Base-by-base conservation (phyloP, 2,113 vertebrate genomes). In the Lipotes vexillifer region DNA sequence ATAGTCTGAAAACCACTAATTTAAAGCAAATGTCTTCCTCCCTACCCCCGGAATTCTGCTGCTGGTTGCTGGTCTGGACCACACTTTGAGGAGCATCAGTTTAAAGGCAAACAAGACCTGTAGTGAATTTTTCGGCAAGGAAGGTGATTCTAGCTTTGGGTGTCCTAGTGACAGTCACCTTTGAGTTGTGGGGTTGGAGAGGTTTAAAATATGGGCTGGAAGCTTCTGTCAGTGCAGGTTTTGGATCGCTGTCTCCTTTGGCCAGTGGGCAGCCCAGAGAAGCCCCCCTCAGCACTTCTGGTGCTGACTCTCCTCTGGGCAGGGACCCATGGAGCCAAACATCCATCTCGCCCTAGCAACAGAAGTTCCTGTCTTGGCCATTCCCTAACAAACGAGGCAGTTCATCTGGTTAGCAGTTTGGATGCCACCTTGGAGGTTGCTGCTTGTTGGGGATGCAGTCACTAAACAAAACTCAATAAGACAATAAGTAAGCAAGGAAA, bases 301-400 rank as follows among this genome's bases (percentile, higher is more conserved):
- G 57, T 94, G 85, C 95, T 97, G 96, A 82, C 90, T 90, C 0
- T 77, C 80, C 96, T 78, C 94, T 90, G 88, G 86, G 77, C 87
- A 36, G 96, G 92, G 93, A 38, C 88, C 52, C 93, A 23, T 2
- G 27, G 72, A 95, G 44, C 52, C 92, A 31, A 14, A 92, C 69
- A 52, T 78, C 92, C 93, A 25, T 83, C 88, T 88, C n/a, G 20
- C 93, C 59, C 1, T 27, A 77, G 63, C 85, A 92, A 68, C 66
- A 0, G 41, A 71, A 81, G 93, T 88, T 94, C 11, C 94, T 66
- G 88, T 33, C 33, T 92, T 63, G 57, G 25, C 57, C 3, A 0
- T 8, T 78, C 65, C 65, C 87, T 94, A 72, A 97, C 55, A 96
- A 96, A 72, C 95, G 93, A 38, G 89, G 14, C 57, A 74, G 81